Base-by-base conservation (phyloP, 2,888 invertebrate genomes). In the Hypomecis punctinalis region DNA sequence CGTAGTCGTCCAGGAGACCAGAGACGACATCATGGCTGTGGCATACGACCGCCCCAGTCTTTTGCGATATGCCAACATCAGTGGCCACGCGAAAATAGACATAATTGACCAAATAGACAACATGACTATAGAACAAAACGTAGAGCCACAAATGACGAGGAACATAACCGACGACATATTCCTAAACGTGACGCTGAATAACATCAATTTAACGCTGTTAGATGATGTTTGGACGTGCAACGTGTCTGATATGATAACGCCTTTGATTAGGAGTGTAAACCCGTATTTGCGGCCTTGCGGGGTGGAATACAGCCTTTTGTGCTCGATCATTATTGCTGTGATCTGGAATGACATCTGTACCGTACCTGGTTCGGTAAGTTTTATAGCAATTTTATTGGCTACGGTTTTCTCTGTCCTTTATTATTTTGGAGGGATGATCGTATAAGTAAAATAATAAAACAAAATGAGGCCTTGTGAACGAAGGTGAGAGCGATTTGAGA, bases 1-100 rank as follows among this genome's bases (percentile, higher is more conserved):
- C 82, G 96, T 97, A 0, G 93, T 98, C 36, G 96, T 98, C 10
- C 96, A 97, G 82, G 98, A 98, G 83, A 98, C 98, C 1, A 96
- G 96, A 80, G 97, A 97, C 79, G 97, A 98, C 83, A 97, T 97
- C 63, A 93, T 95, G 23, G 80, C 87, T 2, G 86, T 93, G 39
- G 91, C 92, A 0, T 90, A 90, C 70, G 80, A 84, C 45, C 82
- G 81, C 0, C 87, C 88, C 33, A 77, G 83, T 5, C 80, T 87
- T 1, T 72, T 88, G 6, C 78, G 87, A 57, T 91, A 91, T 66
- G 87, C 86, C 7, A 90, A 89, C 67, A 83, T 91, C 42, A 87
- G 81, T 45, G 84, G 85, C 1, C 80, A 84, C 7, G 62, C 79
- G 0, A 85, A 83, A 75, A 70, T 82, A 1, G 66, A 80, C 10